Evolutionary conservation across 2,888 invertebrate genomes (phyloP).

Genomic region (Liposcelis brunnea): DNA sequence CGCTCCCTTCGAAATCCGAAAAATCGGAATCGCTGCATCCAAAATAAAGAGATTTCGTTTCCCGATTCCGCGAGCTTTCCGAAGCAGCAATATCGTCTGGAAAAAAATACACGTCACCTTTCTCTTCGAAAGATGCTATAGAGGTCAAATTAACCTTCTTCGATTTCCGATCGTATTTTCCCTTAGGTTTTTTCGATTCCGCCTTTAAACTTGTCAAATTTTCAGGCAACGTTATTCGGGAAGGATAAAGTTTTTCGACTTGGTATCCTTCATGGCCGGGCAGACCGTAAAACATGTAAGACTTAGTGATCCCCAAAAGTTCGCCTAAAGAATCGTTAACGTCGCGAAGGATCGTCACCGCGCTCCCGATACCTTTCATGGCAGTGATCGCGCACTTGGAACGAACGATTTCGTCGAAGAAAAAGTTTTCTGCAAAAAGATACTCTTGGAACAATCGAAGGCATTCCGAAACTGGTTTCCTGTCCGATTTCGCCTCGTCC

Average conservation of each 20-base stretch:
- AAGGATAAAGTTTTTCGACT: constrained; percentile 34
- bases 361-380: too few species aligned
- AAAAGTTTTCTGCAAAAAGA: too few species aligned
- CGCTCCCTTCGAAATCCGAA: constrained; percentile 40
- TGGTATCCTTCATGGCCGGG: constrained; percentile 28
- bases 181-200: background rate
- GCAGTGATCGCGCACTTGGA: too few species aligned
- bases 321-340: constrained; percentile 28
- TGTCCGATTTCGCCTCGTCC: too few species aligned
- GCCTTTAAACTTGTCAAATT: constrained; percentile 19
- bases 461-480: too few species aligned
- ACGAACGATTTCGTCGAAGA: too few species aligned
- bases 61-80: too few species aligned
- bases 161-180: constrained; percentile 5
- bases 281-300: constrained; percentile 35
- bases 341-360: constrained; percentile 15
- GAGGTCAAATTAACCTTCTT: background rate
- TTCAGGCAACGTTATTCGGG: constrained; percentile 41
- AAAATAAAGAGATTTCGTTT: too few species aligned
- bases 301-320: constrained; percentile 38
- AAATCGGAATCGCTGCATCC: constrained; percentile 48
- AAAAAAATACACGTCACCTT: background rate
- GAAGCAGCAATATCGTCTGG: background rate
- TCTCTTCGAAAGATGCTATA: background rate
- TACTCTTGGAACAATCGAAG: too few species aligned